Evolutionary conservation across 2,797 vertebrate genomes (phyloP).

Genomic region (Mico argentatus): DNA sequence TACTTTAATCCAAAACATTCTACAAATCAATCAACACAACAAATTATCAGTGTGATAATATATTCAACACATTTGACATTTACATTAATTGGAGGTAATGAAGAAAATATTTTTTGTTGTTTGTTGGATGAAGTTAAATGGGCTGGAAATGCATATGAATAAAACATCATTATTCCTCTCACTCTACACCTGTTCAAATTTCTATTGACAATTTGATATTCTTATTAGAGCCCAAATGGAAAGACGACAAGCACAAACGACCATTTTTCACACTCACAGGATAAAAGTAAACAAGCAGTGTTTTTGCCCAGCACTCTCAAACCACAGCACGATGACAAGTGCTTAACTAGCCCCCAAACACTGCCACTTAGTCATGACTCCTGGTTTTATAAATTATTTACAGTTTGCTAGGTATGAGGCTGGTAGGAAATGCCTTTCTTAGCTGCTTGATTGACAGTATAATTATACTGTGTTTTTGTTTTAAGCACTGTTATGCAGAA

Average conservation of each 20-base stretch:
- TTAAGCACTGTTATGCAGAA: slow-evolving; percentile 87
- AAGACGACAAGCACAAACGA: slow-evolving; percentile 74
- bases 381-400: slow-evolving; percentile 89
- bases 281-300: slow-evolving; percentile 74
- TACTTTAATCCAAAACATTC: slow-evolving; percentile 83
- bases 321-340: slow-evolving; percentile 79
- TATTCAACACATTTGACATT: slow-evolving; percentile 88
- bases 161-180: slow-evolving; percentile 84
- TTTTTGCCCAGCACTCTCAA: slow-evolving; percentile 70
- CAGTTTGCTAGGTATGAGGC: slow-evolving; percentile 85
- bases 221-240: slow-evolving; percentile 80
- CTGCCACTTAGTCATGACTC: slow-evolving; percentile 85
- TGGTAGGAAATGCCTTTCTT: slow-evolving; percentile 86
- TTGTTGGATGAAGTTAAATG: slow-evolving; percentile 84
- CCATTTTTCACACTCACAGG: slow-evolving; percentile 74
- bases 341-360: slow-evolving; percentile 84
- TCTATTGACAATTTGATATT: slow-evolving; percentile 84
- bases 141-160: slow-evolving; percentile 86
- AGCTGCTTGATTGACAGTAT: slow-evolving; percentile 85
- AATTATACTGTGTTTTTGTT: slow-evolving; percentile 87
- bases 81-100: slow-evolving; percentile 88
- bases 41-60: slow-evolving; percentile 83
- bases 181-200: slow-evolving; percentile 85
- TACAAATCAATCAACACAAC: slow-evolving; percentile 80
- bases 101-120: slow-evolving; percentile 88